phyloP scores from a whole-genome alignment of 2,888 invertebrate species.

The Chrysolina americana region DNA sequence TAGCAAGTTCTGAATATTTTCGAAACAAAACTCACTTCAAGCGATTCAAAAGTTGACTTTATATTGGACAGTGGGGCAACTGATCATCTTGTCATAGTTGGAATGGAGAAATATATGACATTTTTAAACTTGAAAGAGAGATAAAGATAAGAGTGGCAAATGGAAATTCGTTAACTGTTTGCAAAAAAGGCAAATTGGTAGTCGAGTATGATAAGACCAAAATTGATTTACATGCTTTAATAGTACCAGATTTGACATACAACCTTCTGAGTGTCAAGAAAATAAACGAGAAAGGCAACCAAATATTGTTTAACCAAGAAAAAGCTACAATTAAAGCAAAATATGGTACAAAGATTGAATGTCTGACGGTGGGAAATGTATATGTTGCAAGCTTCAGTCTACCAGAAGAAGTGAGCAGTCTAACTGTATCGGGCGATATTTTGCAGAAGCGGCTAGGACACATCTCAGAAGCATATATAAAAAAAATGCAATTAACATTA shows the following conservation, averaged over 20 bases:
- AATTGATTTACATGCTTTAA: neutral
- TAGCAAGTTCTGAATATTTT: neutral
- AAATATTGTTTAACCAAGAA: neutral
- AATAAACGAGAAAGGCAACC: neutral
- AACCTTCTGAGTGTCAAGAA: neutral
- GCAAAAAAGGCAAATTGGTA: constrained; percentile 31
- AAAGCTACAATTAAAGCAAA: neutral
- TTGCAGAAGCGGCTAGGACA: neutral
- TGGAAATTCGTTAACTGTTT: constrained; percentile 27
- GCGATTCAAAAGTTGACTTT: constrained; percentile 3
- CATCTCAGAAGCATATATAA: neutral
- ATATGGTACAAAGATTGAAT: neutral
- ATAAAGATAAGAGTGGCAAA: constrained; percentile 17
- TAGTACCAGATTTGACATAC: constrained; percentile 3
- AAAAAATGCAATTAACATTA: neutral
- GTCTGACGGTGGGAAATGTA: neutral
- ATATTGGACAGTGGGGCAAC: constrained; percentile 40
- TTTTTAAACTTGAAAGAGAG: constrained; percentile 4
- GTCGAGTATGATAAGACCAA: neutral
- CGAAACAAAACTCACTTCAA: neutral
- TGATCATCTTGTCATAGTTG: constrained; percentile 28
- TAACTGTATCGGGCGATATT: neutral
- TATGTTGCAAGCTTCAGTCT: neutral
- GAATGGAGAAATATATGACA: constrained; percentile 28
- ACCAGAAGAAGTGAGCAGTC: neutral